Evolutionary conservation across 2,888 invertebrate genomes (phyloP), one percentile per base, ranked within the genome.

Genomic region (Gastrophysa polygoni): DNA sequence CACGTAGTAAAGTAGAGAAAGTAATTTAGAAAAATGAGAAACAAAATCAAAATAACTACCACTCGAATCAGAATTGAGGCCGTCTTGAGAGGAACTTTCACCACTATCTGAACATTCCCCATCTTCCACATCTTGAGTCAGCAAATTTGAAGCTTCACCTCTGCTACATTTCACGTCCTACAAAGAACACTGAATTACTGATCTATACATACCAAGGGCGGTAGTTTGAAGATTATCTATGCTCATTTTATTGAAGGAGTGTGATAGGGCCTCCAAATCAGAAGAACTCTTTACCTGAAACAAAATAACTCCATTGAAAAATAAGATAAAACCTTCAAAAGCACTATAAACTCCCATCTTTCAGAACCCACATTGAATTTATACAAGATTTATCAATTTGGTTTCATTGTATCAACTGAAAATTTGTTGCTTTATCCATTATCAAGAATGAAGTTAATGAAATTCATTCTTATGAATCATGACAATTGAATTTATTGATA

Each of bases 41-140:
- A 32, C 57, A 68, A 58, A 68, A 63, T 49, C 63, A 29, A 64
- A 67, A 57, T 59, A 67, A 61, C 62, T 75, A 76, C 74, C 75
- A 67, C 73, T 72, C 68, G 78, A 81, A 63, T 85, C 83, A 47
- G 83, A 81, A 61, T 82, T 82, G 69, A 82, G 59, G 32, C 63
- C 68, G 43, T 69, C 73, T 47, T 68, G 69, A 17, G 66, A 63
- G 51, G 46, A 29, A 44, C 50, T 64, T 24, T 58, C 59, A 61
- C 81, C 82, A 71, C 85, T 85, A 47, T 85, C 85, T 69, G 87
- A 87, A 79, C 88, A 89, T 83, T 89, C 89, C 11, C 89, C 89
- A 78, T 89, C 89, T 82, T 89, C 89, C 51, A 85, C 75, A 69
- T 79, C 79, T 2, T 70, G 21, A 24, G 17, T 32, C 14, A n/a